Percentiles rank a stretch among this genome's conserved stretches.
Evolutionary conservation across 2,888 invertebrate species (phyloP).

Genomic region (Mechanitis mazaeus): DNA sequence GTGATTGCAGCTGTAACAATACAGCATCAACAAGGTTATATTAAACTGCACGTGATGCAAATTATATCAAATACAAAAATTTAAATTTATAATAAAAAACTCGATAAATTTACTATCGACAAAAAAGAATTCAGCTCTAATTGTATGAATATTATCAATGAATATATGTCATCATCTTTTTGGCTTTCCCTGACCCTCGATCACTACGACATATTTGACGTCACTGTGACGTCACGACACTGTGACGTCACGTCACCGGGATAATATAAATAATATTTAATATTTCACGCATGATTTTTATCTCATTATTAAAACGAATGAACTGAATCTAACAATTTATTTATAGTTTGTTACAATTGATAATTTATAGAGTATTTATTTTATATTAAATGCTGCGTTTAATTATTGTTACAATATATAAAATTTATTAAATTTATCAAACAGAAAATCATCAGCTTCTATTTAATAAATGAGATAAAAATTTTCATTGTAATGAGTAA

Average conservation of each 20-base stretch:
- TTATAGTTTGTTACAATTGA: too few species aligned
- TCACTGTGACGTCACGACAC: constrained; percentile 39
- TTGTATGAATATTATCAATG: constrained; percentile 1
- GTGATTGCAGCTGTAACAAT: background rate
- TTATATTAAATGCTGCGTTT: too few species aligned
- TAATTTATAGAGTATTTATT: too few species aligned
- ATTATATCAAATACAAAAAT: background rate
- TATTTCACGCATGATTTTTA: background rate
- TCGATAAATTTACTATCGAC: constrained; percentile 10
- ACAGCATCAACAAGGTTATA: constrained; percentile 1
- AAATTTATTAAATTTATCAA: too few species aligned
- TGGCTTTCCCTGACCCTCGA: constrained; percentile 30
- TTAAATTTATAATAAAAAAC: background rate
- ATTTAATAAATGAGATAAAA: too few species aligned
- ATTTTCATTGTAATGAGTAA: too few species aligned
- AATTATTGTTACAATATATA: too few species aligned
- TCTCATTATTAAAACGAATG: too few species aligned
- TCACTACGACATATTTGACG: constrained; percentile 12
- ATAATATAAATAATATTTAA: background rate
- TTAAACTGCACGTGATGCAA: background rate
- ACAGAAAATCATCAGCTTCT: too few species aligned
- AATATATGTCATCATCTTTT: constrained; percentile 19
- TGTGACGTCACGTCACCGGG: constrained; percentile 39
- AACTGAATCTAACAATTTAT: too few species aligned
- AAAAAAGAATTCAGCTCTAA: constrained; percentile 9